phyloP scores from a whole-genome alignment of 2,113 vertebrate genomes.

The Ailurus styani region DNA sequence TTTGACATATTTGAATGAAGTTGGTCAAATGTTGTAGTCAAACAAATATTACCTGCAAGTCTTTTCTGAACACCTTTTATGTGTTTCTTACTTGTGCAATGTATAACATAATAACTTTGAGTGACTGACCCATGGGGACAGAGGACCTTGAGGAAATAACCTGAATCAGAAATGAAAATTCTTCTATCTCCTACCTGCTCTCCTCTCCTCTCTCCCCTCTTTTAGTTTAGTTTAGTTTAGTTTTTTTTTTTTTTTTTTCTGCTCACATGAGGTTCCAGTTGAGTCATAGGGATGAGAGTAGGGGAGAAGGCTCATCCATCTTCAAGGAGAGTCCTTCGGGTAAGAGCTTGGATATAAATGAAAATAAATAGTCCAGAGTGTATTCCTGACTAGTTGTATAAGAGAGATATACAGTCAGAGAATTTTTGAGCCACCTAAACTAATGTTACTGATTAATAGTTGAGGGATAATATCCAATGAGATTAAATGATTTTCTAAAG shows the following conservation, averaged over 20 bases:
- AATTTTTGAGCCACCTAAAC: neutral
- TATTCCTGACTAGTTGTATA: neutral
- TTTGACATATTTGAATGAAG: neutral
- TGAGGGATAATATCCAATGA: neutral
- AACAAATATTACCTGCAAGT: neutral
- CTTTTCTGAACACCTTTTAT: neutral
- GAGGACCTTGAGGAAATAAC: neutral
- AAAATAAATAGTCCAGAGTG: constrained; percentile 15
- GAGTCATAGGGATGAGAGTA: neutral
- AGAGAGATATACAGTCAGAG: neutral
- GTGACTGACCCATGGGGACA: neutral
- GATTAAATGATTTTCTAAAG: constrained; percentile 1
- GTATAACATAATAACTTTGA: neutral
- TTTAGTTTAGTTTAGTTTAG: neutral
- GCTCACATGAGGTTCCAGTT: neutral
- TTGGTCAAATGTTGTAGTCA: neutral
- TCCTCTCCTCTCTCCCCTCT: neutral
- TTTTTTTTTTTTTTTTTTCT: neutral
- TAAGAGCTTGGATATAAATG: neutral
- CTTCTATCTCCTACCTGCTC: neutral
- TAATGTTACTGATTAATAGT: neutral
- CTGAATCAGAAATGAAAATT: neutral
- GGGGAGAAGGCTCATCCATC: neutral
- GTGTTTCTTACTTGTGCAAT: neutral
- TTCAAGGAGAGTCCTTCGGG: neutral